Evolutionary conservation across 2,797 vertebrate genomes (phyloP), one percentile per base, ranked within the genome.

Genomic region (Emys orbicularis): DNA sequence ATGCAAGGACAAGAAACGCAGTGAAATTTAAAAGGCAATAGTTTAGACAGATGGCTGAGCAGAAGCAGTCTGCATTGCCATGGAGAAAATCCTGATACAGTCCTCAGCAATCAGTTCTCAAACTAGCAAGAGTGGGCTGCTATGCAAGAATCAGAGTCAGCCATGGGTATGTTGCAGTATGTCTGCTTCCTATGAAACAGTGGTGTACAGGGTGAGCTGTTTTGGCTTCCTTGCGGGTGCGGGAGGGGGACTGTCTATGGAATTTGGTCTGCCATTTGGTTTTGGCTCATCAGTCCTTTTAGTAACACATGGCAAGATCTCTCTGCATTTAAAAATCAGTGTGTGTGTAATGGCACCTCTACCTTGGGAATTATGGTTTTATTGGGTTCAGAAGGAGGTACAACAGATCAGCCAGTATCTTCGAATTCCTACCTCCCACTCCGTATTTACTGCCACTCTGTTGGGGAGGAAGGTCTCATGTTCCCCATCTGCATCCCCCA

Each of bases 11-110:
- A 96, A 94, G 86, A 87, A 91, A 94, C 92, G 83, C 95, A 97
- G 94, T 95, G 96, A 97, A 97, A 97, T 97, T 92, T 96, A 95
- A 97, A 97, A 95, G 96, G 95, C 96, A 96, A 91, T 54, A 88
- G 83, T 72, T 95, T 89, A 95, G 95, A 96, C 97, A 97, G 97
- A 97, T 97, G 97, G 96, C 94, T 95, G 95, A 97, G 93, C 96
- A 97, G 94, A 97, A 97, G 96, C 93, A 81, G 94, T 93, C 94
- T 93, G 93, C 93, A 97, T 96, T 97, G 90, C 96, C 96, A 93
- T 91, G 95, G 95, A 93, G 92, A 97, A 95, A 97, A 97, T 88
- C 93, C 95, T 95, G 96, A 92, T 97, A 93, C 96, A 93, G 94
- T 94, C 77, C 94, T 91, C 89, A 90, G 96, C 89, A 94, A 86